Conservation (phyloP, 2,888 invertebrate genomes). For the Troilus luridus region DNA sequence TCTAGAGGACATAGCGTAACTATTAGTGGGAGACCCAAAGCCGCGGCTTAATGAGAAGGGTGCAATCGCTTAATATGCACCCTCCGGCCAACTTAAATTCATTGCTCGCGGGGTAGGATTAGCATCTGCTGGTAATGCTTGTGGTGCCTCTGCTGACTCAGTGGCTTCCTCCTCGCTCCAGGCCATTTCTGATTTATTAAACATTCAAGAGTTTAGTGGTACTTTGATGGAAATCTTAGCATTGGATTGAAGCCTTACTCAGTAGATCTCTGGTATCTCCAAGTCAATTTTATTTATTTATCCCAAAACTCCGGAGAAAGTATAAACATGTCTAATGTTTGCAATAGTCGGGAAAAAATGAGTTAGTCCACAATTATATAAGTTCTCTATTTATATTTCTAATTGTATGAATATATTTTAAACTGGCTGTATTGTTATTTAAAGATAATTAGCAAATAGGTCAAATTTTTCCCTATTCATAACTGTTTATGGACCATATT, state of each 20-base stretch:
- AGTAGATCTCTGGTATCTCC: background rate
- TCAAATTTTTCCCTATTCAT: no score
- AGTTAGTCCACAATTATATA: no score
- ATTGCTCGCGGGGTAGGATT: slow-evolving; percentile 41
- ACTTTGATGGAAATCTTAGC: slow-evolving; percentile 16
- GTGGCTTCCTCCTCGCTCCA: background rate
- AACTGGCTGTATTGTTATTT: no score
- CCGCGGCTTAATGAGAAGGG: slow-evolving; percentile 40
- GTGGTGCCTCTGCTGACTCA: slow-evolving; percentile 25
- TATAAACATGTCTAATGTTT: no score
- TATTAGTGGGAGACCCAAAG: slow-evolving; percentile 46
- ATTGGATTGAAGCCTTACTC: background rate
- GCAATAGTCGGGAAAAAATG: no score
- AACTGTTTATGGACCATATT: no score
- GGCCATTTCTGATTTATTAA: slow-evolving; percentile 11
- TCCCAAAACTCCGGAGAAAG: background rate
- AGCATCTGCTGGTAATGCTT: slow-evolving; percentile 49
- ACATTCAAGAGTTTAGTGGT: slow-evolving; percentile 9
- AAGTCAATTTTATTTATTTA: background rate
- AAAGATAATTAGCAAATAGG: no score
- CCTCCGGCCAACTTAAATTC: slow-evolving; percentile 29
- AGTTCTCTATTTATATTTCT: no score
- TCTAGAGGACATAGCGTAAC: slow-evolving; percentile 43
- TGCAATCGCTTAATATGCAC: slow-evolving; percentile 49
- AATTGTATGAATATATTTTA: no score